These are phyloP conservation scores for Chorisops tibialis DNA, from an alignment of 2,888 invertebrate species.

Conservation along the genomic window DNA sequence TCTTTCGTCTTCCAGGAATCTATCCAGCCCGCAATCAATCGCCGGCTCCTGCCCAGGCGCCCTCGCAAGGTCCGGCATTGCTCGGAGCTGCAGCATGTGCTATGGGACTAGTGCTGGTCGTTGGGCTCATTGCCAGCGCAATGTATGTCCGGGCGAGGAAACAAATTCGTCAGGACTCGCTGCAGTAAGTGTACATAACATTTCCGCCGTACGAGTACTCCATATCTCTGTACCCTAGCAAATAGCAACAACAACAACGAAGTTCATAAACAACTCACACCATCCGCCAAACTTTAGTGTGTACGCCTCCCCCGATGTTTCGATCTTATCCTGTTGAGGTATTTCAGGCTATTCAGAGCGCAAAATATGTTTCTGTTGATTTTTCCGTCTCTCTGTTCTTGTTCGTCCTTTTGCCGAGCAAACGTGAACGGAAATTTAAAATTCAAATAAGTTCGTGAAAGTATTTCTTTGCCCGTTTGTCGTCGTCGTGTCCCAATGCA, in stretches of 20 bases:
- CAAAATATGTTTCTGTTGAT: constrained; percentile 31
- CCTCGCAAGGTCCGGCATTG: constrained; percentile 64
- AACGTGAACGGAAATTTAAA: constrained; percentile 37
- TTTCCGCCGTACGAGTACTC: not conserved
- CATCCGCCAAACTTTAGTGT: not conserved
- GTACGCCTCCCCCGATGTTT: not conserved
- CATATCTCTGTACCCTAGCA: not conserved
- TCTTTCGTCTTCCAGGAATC: constrained; percentile 41
- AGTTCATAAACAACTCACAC: constrained; percentile 3
- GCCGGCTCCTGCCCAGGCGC: constrained; percentile 64
- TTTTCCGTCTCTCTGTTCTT: constrained; percentile 23
- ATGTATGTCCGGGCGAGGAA: constrained; percentile 52
- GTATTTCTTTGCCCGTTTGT: not conserved
- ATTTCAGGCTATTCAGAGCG: constrained; percentile 18
- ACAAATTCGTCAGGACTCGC: constrained; percentile 50
- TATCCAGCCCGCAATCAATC: constrained; percentile 51
- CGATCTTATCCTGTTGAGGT: not conserved
- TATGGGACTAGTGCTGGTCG: constrained; percentile 55
- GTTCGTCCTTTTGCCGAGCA: constrained; percentile 33
- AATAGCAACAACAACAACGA: not conserved
- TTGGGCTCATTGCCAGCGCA: constrained; percentile 50
- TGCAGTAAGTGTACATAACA: constrained; percentile 45
- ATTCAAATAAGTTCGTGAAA: constrained; percentile 36
- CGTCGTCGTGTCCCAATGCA: not conserved
- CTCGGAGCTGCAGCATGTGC: constrained; percentile 82